Conservation (phyloP, 2,888 invertebrate genomes). For the Lasioglossum villosulum region DNA sequence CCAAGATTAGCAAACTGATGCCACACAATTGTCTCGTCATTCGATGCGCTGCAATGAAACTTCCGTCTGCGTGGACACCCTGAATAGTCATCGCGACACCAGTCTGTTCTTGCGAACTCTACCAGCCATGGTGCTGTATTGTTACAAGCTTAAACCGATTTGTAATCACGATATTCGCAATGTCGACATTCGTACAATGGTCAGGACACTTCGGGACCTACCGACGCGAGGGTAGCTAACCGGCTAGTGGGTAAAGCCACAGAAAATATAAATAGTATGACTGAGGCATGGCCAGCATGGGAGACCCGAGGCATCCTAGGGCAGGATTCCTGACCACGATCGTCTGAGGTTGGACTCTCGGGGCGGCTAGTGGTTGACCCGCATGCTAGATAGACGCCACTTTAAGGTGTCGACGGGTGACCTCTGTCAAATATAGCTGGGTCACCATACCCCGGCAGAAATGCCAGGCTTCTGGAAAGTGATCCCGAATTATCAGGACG, state of each 20-base stretch:
- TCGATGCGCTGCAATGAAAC: neutral
- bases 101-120: too few relatives aligned
- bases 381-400: slow-evolving; percentile 2
- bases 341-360: neutral
- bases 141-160: neutral
- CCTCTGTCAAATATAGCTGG: neutral
- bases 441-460: neutral
- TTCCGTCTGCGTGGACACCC: too few relatives aligned
- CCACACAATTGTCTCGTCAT: neutral
- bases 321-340: neutral
- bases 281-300: neutral
- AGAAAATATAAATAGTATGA: neutral
- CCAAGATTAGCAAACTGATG: neutral
- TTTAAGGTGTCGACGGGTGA: neutral
- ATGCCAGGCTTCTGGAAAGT: neutral
- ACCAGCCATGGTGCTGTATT: too few relatives aligned
- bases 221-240: neutral
- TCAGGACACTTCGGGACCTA: neutral
- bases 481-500: neutral
- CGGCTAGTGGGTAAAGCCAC: neutral
- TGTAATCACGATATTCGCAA: neutral
- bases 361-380: neutral
- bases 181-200: too few relatives aligned
- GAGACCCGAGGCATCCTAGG: neutral
- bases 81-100: too few relatives aligned